A percentile compares a stretch with the other conserved stretches of the same genome.
Evolutionary conservation across 2,797 vertebrate genomes (phyloP).

Genomic region (Fistularia tabacaria): DNA sequence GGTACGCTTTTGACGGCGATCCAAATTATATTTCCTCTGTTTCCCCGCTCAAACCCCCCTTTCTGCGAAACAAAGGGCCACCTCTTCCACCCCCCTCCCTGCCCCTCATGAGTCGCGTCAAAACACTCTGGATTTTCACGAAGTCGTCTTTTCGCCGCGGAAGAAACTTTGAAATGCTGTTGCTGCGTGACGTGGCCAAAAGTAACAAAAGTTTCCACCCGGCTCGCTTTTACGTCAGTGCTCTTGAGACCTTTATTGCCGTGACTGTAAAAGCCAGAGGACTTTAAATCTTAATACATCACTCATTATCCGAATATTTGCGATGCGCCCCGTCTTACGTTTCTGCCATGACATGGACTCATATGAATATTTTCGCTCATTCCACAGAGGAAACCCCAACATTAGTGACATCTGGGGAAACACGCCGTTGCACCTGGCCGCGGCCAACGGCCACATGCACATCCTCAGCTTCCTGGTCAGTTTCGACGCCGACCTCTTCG

Average conservation of each 20-base stretch:
- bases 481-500: conserved; percentile 91
- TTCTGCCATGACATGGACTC: conserved; percentile 3
- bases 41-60: no score
- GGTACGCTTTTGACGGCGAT: no score
- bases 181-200: no score
- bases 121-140: neutral
- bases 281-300: conserved; percentile 71
- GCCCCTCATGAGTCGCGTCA: conserved; percentile 27
- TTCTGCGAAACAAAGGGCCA: conserved; percentile 56
- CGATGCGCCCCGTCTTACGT: no score
- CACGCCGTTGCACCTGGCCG: conserved; percentile 88
- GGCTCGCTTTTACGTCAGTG: neutral
- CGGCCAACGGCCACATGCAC: conserved; percentile 84
- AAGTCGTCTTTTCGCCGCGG: no score
- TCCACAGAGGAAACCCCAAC: conserved; percentile 85
- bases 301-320: conserved; percentile 51
- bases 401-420: conserved; percentile 97
- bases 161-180: no score
- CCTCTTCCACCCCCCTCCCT: conserved; percentile 32
- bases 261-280: conserved; percentile 33
- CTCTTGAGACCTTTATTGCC: conserved; percentile 58
- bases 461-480: conserved; percentile 89
- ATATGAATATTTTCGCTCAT: no score
- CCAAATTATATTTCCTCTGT: no score
- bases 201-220: no score